These are phyloP conservation scores for Dendrophyllia cribrosa DNA, from an alignment of 64 coral and sea anemone species.

Conservation along the genomic window DNA sequence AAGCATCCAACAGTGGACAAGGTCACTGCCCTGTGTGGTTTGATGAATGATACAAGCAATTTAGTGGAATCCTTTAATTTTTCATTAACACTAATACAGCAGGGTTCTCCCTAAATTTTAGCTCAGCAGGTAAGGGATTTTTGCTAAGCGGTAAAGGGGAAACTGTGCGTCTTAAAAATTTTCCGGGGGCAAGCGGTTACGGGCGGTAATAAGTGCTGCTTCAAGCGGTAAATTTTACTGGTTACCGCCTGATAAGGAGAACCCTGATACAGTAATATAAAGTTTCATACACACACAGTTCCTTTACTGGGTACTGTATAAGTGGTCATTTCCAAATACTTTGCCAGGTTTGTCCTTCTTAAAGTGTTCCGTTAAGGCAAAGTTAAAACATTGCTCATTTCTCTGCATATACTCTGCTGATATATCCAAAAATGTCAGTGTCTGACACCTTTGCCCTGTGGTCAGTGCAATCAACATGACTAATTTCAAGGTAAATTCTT, in stretches of 20 bases:
- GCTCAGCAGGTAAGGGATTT: too few species aligned
- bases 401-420: background rate
- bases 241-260: too few species aligned
- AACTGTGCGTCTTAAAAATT: too few species aligned
- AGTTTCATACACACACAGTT: conserved; percentile 43
- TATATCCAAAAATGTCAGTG: background rate
- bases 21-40: background rate
- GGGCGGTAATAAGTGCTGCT: too few species aligned
- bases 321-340: conserved; percentile 48
- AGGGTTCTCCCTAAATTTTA: too few species aligned
- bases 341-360: conserved; percentile 60
- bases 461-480: background rate
- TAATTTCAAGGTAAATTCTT: background rate
- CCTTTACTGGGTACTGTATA: conserved; percentile 41
- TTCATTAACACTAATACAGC: too few species aligned
- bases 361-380: conserved; percentile 54
- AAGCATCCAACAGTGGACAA: background rate
- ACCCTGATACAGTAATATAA: too few species aligned
- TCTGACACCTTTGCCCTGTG: background rate
- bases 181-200: too few species aligned
- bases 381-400: conserved; percentile 26
- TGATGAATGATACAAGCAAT: background rate
- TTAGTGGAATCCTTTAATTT: background rate
- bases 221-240: too few species aligned
- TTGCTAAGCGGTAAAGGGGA: too few species aligned